phyloP scores from a whole-genome alignment of 2,888 invertebrate species.

The Cyaniris semiargus region DNA sequence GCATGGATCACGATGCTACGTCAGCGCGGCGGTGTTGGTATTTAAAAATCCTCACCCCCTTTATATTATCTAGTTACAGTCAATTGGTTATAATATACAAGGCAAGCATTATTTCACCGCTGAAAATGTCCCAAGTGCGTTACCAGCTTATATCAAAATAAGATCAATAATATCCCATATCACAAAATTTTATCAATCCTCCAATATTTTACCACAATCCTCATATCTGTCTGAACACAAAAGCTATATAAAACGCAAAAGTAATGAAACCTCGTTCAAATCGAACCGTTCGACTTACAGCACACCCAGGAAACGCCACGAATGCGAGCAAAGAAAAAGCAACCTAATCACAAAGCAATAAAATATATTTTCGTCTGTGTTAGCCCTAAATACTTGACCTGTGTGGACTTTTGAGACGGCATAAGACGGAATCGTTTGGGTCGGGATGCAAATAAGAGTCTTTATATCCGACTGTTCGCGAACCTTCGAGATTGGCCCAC shows the following conservation, averaged over 20 bases:
- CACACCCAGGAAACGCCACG: slow-evolving; percentile 39
- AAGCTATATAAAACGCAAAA: slow-evolving; percentile 37
- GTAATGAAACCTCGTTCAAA: slow-evolving; percentile 39
- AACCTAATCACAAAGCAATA: slow-evolving; percentile 34
- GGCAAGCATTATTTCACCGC: too few relatives aligned
- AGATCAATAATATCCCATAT: background rate
- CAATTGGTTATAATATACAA: too few relatives aligned
- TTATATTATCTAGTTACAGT: too few relatives aligned
- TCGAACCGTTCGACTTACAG: slow-evolving; percentile 38
- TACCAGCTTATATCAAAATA: background rate
- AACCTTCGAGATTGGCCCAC: slow-evolving; percentile 62
- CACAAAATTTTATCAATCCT: slow-evolving; percentile 1
- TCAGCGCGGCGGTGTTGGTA: too few relatives aligned
- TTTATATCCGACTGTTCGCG: slow-evolving; percentile 53
- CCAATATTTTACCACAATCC: slow-evolving; percentile 6
- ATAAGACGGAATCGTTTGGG: slow-evolving; percentile 62
- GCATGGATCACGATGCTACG: too few relatives aligned
- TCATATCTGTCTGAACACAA: slow-evolving; percentile 25
- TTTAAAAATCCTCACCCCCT: too few relatives aligned
- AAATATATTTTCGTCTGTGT: slow-evolving; percentile 35
- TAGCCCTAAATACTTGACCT: slow-evolving; percentile 53
- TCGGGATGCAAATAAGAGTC: slow-evolving; percentile 71
- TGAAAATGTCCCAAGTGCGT: background rate
- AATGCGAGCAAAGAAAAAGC: slow-evolving; percentile 27
- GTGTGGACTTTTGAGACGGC: slow-evolving; percentile 54